Evolutionary conservation across 1,140 invertebrate genomes (phyloP).

Genomic region (Hyles euphorbiae): DNA sequence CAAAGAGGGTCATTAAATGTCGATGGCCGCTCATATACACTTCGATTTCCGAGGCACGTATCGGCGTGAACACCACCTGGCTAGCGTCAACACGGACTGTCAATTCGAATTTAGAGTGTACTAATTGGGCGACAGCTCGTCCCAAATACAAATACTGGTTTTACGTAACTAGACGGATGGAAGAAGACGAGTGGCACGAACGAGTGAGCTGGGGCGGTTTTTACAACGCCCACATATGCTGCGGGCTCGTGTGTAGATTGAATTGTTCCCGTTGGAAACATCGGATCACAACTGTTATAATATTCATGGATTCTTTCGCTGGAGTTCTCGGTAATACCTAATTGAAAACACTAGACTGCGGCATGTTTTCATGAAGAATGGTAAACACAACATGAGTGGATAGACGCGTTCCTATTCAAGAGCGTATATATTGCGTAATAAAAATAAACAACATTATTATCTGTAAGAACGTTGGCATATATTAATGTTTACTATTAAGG

Average conservation of each 20-base stretch:
- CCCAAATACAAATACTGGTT: conserved; percentile 46
- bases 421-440: background rate
- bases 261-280: conserved; percentile 3
- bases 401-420: background rate
- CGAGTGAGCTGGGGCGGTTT: background rate
- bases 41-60: conserved; percentile 36
- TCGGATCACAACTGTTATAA: conserved; percentile 4
- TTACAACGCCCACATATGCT: background rate
- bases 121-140: conserved; percentile 56
- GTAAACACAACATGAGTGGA: too few relatives aligned
- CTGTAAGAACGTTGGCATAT: background rate
- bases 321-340: background rate
- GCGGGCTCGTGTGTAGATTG: conserved; percentile 1
- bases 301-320: conserved; percentile 4
- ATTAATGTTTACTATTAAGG: background rate
- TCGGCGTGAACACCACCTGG: conserved; percentile 45
- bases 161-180: conserved; percentile 20
- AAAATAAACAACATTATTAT: conserved; percentile 5
- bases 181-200: conserved; percentile 6
- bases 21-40: conserved; percentile 40
- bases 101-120: conserved; percentile 54
- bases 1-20: conserved; percentile 68
- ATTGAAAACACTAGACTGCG: background rate
- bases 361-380: too few relatives aligned
- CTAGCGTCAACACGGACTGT: conserved; percentile 57